Base-by-base conservation (phyloP, 1,140 invertebrate genomes). In the Pollicipes pollicipes region DNA sequence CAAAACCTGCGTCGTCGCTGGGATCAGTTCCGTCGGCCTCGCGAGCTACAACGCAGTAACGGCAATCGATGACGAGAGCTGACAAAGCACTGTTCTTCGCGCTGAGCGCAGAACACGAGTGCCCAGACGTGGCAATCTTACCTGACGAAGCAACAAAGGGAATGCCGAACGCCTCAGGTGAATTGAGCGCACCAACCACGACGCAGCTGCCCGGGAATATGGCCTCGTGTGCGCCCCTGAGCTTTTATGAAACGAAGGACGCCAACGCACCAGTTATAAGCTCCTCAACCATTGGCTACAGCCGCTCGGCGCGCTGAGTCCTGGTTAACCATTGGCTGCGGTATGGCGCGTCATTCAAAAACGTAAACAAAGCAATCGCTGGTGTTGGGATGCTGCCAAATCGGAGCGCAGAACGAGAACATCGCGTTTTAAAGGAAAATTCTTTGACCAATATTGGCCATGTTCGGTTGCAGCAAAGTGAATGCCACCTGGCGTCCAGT, bases 231-330 rank as follows among this genome's bases (percentile, higher is more conserved):
- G 24, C 45, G 13, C 2, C 17, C 13, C 45, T 58, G 13, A 3
- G 45, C 45, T 58, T 58, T 58, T 58, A 58, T 58, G 45, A 58
- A 58, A 58, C 45, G 45, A 58, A 58, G 45, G 45, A 58, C 45
- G 45, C 45, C 45, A 58, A 58, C 45, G 24, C 45, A 24, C 2
- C 13, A 13, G 17, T 21, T 58, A 21, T 58, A 58, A 58, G 10
- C 13, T 21, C 13, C 6, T 10, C 45, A 10, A 58, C 45, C 17
- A 58, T 58, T 58, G 45, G 45, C 45, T 58, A 24, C 45, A 17
- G 45, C 3, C 45, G 45, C 17, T 17, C 8, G 45, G 13, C 21
- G 10, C 8, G 45, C 45, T 58, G 45, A 21, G 17, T 58, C 2
- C 17, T 21, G 21, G 45, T 21, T 21, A 3, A 6, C 24, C 45